A percentile compares a stretch with the other conserved stretches of the same genome.
These are phyloP conservation scores for Ornithorhynchus anatinus DNA, from an alignment of 2,113 vertebrate genomes.

Conservation along the genomic window DNA sequence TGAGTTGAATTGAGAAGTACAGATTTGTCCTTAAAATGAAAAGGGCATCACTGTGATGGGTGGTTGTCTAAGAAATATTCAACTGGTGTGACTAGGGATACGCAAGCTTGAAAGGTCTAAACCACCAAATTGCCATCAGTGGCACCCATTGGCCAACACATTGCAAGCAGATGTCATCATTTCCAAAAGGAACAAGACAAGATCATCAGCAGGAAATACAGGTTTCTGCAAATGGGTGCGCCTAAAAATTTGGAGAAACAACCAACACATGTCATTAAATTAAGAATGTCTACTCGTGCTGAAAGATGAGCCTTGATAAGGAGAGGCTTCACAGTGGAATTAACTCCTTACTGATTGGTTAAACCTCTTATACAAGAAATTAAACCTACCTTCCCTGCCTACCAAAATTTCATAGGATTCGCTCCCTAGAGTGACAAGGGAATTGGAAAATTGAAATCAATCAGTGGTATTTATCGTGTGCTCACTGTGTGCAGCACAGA, in stretches of 20 bases:
- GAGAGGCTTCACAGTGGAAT: neutral
- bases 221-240: neutral
- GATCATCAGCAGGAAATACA: neutral
- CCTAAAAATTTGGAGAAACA: neutral
- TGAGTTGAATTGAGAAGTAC: too few relatives aligned
- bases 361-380: too few relatives aligned
- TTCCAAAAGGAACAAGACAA: neutral
- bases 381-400: too few relatives aligned
- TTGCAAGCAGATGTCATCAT: neutral
- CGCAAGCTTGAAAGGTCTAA: neutral
- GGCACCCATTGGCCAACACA: neutral
- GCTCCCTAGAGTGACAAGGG: too few relatives aligned
- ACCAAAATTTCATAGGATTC: too few relatives aligned
- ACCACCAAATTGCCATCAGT: neutral
- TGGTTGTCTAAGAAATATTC: too few relatives aligned
- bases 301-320: neutral
- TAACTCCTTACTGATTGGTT: neutral
- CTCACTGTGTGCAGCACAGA: too few relatives aligned
- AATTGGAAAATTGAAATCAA: too few relatives aligned
- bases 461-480: too few relatives aligned
- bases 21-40: too few relatives aligned
- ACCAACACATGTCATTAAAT: neutral
- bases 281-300: neutral
- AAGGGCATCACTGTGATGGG: too few relatives aligned
- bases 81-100: too few relatives aligned